Evolutionary conservation across 1,140 invertebrate genomes (phyloP).

Genomic region (Proales similis): DNA sequence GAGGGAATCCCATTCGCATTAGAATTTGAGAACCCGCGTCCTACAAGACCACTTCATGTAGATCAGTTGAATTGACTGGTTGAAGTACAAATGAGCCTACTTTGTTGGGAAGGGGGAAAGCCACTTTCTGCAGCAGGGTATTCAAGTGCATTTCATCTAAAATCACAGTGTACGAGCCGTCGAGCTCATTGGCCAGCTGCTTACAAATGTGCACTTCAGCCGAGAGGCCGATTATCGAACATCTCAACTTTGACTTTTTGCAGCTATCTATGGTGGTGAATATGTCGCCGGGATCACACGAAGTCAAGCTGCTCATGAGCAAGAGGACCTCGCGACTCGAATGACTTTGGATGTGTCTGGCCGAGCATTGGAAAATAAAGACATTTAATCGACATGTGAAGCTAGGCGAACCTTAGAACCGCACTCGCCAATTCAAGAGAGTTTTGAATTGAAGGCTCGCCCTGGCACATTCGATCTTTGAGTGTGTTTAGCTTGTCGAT

Average conservation of each 20-base stretch:
- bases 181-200: constrained; percentile 71
- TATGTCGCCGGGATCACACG: constrained; percentile 91
- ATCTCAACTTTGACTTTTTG: constrained; percentile 62
- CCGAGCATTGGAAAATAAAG: constrained; percentile 1
- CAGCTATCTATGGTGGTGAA: constrained; percentile 71
- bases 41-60: background rate
- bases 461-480: constrained; percentile 56
- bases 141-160: constrained; percentile 82
- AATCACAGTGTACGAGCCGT: constrained; percentile 72
- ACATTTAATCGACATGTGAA: background rate
- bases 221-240: constrained; percentile 84
- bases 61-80: background rate
- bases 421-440: constrained; percentile 76
- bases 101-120: constrained; percentile 69
- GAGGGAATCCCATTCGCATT: constrained; percentile 52
- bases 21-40: constrained; percentile 20
- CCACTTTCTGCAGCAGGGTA: constrained; percentile 64
- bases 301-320: constrained; percentile 83
- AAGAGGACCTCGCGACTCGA: constrained; percentile 79
- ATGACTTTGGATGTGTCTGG: constrained; percentile 74
- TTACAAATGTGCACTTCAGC: constrained; percentile 89
- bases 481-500: constrained; percentile 51
- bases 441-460: constrained; percentile 91
- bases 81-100: background rate
- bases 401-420: constrained; percentile 61